Percentiles rank a stretch among this genome's conserved stretches.
phyloP scores from a whole-genome alignment of 53 echinoderm and acorn worm genomes.

The Holothuria leucospilota region DNA sequence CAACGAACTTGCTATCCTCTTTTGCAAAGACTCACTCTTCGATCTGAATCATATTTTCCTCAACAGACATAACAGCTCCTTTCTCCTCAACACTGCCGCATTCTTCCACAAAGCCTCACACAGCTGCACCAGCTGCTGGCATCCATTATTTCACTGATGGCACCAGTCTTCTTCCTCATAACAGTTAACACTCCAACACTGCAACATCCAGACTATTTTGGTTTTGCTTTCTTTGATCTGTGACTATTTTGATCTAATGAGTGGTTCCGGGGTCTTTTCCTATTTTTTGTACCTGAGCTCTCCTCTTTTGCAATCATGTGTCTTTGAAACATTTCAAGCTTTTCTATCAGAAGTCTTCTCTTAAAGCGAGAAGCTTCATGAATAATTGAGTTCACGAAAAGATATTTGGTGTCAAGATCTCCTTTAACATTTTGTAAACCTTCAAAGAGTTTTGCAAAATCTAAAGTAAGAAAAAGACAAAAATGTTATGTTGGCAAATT shows the following conservation, averaged over 20 bases:
- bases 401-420: conserved; percentile 85
- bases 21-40: no score
- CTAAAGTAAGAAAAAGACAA: conserved; percentile 51
- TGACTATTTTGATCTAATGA: conserved; percentile 33
- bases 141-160: neutral
- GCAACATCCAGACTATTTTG: neutral
- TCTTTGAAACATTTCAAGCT: conserved; percentile 80
- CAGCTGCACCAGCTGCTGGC: neutral
- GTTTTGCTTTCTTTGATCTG: conserved; percentile 35
- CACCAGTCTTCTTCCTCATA: neutral
- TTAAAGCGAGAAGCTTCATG: conserved; percentile 93
- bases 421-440: conserved; percentile 79
- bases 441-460: conserved; percentile 82
- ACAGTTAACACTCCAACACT: neutral
- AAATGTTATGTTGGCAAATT: neutral
- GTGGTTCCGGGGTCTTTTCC: conserved; percentile 17
- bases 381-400: conserved; percentile 95
- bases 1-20: no score
- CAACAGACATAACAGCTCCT: neutral
- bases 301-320: conserved; percentile 73
- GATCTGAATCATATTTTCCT: no score
- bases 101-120: neutral
- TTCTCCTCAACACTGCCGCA: neutral
- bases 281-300: conserved; percentile 11
- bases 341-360: conserved; percentile 76